A percentile compares a stretch with the other conserved stretches of the same genome.
phyloP scores from a whole-genome alignment of 1,140 invertebrate genomes.

The Macrotrachela quadricornifera region DNA sequence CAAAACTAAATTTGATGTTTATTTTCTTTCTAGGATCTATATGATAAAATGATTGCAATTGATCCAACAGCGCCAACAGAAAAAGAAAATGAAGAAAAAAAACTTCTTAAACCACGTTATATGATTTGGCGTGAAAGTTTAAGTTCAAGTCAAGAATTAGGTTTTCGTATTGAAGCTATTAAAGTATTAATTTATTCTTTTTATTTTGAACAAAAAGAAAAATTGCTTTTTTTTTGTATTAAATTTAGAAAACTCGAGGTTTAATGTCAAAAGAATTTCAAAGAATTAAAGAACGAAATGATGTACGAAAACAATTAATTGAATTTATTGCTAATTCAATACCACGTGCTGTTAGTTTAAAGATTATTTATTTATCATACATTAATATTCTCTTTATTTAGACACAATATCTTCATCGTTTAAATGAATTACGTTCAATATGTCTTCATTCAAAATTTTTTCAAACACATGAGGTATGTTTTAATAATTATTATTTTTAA shows the following conservation, averaged over 20 bases:
- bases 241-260: slow-evolving; percentile 1
- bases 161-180: slow-evolving; percentile 85
- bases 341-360: background rate
- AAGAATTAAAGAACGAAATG: background rate
- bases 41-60: slow-evolving; percentile 90
- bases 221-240: background rate
- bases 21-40: slow-evolving; percentile 50
- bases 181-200: slow-evolving; percentile 41
- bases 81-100: slow-evolving; percentile 64
- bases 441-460: slow-evolving; percentile 67
- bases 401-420: slow-evolving; percentile 14
- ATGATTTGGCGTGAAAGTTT: slow-evolving; percentile 96
- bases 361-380: background rate
- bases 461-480: slow-evolving; percentile 57
- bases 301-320: background rate
- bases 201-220: background rate
- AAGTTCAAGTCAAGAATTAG: slow-evolving; percentile 74
- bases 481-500: slow-evolving; percentile 19
- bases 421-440: slow-evolving; percentile 31
- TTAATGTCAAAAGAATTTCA: slow-evolving; percentile 5
- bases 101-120: slow-evolving; percentile 77
- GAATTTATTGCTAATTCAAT: slow-evolving; percentile 1
- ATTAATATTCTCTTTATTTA: background rate
- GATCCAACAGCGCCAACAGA: slow-evolving; percentile 65
- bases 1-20: too few relatives aligned